These are phyloP conservation scores for Branchellion lobata DNA, from an alignment of 2,888 invertebrate species.

Conservation along the genomic window DNA sequence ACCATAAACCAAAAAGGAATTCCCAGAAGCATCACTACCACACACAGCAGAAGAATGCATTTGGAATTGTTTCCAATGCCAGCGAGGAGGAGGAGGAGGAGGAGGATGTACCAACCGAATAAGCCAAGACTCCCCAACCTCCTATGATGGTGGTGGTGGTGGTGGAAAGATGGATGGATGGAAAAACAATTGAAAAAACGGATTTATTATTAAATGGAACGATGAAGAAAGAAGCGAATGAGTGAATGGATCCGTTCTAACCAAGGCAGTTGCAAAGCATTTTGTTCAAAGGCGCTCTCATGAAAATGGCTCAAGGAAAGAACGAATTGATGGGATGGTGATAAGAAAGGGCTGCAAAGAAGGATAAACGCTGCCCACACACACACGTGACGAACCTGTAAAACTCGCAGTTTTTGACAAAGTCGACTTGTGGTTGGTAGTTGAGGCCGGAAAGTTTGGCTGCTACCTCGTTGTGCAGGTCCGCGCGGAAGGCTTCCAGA, in stretches of 20 bases:
- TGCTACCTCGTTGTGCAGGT: background rate
- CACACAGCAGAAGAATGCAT: conserved; percentile 52
- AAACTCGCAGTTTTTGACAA: background rate
- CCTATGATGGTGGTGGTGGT: conserved; percentile 41
- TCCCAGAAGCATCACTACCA: too few species aligned
- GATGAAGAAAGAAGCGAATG: background rate
- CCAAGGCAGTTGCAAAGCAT: background rate
- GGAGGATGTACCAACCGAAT: conserved; percentile 50
- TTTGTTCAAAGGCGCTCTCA: too few species aligned
- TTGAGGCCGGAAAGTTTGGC: background rate
- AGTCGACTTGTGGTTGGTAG: background rate
- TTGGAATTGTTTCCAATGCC: conserved; percentile 52
- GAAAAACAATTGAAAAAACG: background rate
- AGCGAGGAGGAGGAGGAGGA: conserved; percentile 51
- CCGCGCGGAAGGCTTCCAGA: background rate
- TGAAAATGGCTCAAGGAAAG: too few species aligned
- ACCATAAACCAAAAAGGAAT: too few species aligned
- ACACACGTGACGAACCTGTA: conserved; percentile 4
- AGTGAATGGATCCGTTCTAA: background rate
- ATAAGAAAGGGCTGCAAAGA: background rate
- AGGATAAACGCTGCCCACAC: too few species aligned
- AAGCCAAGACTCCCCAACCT: conserved; percentile 49
- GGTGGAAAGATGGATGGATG: background rate
- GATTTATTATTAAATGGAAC: too few species aligned
- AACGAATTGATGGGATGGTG: too few species aligned